Percentiles rank a stretch among this genome's conserved stretches.
phyloP scores from a whole-genome alignment of 2,113 vertebrate genomes.

The Apteryx mantelli region DNA sequence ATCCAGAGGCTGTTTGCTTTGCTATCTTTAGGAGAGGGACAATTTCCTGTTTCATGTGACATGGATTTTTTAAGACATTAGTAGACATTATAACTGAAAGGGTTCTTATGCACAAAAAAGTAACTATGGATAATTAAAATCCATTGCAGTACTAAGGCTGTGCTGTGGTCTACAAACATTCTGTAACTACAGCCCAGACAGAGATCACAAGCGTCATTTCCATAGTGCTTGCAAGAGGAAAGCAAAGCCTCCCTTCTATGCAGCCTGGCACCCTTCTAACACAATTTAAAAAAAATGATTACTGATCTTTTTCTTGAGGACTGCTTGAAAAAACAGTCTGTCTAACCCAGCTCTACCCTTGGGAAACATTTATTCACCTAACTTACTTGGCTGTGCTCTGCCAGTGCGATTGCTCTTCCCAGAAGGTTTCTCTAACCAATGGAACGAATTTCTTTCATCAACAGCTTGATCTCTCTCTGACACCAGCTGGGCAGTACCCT shows the following conservation, averaged over 20 bases:
- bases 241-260: not conserved
- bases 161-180: not conserved
- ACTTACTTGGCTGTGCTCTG: not conserved
- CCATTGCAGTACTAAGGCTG: not conserved
- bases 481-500: not conserved
- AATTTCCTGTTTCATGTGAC: not conserved
- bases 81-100: not conserved
- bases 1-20: not conserved
- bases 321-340: not conserved
- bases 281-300: not conserved
- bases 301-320: not conserved
- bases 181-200: not conserved
- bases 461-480: not conserved
- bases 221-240: constrained; percentile 16
- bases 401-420: not conserved
- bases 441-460: not conserved
- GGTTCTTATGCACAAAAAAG: not conserved
- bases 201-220: constrained; percentile 46
- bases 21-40: not conserved
- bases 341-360: not conserved
- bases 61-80: not conserved
- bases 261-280: not conserved
- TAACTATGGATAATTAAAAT: constrained; percentile 32
- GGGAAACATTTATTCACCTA: constrained; percentile 20
- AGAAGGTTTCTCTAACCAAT: not conserved